Base-by-base conservation (phyloP, 2,888 invertebrate species). In the Agrotis puta region DNA sequence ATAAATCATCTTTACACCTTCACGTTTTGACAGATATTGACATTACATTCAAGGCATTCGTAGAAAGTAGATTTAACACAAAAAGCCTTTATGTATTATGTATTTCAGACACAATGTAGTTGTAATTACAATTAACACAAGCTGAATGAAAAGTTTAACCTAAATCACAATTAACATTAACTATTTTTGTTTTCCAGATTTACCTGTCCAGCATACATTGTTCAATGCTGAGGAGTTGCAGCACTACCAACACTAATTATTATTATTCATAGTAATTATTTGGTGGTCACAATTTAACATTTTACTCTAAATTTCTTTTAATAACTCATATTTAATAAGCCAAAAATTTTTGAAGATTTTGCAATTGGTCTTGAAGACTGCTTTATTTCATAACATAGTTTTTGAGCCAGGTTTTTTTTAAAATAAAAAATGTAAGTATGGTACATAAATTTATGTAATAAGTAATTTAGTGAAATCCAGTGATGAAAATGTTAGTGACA, bases 181-280 rank as follows among this genome's bases (percentile, higher is more conserved):
- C 3, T 59, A 68, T 77, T 82, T 81, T 51, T 53, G 45, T 77
- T 33, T 95, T 93, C 39, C 95, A 96, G 95, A 95, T 85, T 78
- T 92, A 82, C 94, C 95, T 74, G 86, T 86, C 51, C 91, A 94
- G 68, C 89, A 90, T 62, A 84, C 90, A 67, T 90, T 90, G 74
- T 83, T 94, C 74, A 92, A 91, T 70, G 88, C 91, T 67, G 95
- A 95, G 82, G 93, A 94, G 64, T 85, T 95, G 85, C 94, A 95
- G 82, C 92, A 95, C 82, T 88, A 90, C 75, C 87, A 87, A 70
- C 85, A 86, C 64, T 93, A 92, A 50, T 64, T 50, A 75, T 74
- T 67, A 64, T 74, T 77, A 75, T 76, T 79, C 51, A 33, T 73
- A 77, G 57, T 71, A 76, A 75, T 70, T 66, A 5, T 72, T 65